phyloP scores from a whole-genome alignment of 2,113 vertebrate species.

The Tachysurus vachellii region DNA sequence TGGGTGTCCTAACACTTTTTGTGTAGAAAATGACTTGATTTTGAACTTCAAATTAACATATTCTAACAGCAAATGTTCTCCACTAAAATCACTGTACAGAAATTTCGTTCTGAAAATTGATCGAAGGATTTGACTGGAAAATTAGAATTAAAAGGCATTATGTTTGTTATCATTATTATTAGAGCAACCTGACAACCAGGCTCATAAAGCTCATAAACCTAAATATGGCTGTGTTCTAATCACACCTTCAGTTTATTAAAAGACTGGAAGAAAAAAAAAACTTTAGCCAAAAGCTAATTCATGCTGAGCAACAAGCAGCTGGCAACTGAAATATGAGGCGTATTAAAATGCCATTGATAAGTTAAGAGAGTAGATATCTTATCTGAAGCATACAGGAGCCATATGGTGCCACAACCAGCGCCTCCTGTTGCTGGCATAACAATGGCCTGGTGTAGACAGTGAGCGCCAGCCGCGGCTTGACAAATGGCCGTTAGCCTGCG shows the following conservation, averaged over 20 bases:
- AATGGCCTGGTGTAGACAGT: slow-evolving; percentile 73
- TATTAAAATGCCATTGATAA: slow-evolving; percentile 83
- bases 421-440: slow-evolving; percentile 83
- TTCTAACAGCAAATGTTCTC: not conserved
- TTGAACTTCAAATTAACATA: not conserved
- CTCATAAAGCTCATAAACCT: not conserved
- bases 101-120: not conserved
- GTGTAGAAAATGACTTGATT: not conserved
- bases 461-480: slow-evolving; percentile 71
- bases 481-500: slow-evolving; percentile 77
- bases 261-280: not conserved
- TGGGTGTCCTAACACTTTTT: not conserved
- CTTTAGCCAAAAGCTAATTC: slow-evolving; percentile 20
- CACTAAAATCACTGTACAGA: not conserved
- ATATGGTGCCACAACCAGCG: slow-evolving; percentile 83
- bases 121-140: not conserved
- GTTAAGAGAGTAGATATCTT: slow-evolving; percentile 84
- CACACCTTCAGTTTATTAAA: slow-evolving; percentile 16
- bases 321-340: slow-evolving; percentile 77
- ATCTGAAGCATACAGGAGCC: slow-evolving; percentile 84
- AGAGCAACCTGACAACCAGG: not conserved
- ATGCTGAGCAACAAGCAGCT: slow-evolving; percentile 51
- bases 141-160: not conserved
- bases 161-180: not conserved
- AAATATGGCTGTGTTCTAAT: not conserved